Evolutionary conservation across 2,888 invertebrate species (phyloP).

Genomic region (Drosophila vallismaia): DNA sequence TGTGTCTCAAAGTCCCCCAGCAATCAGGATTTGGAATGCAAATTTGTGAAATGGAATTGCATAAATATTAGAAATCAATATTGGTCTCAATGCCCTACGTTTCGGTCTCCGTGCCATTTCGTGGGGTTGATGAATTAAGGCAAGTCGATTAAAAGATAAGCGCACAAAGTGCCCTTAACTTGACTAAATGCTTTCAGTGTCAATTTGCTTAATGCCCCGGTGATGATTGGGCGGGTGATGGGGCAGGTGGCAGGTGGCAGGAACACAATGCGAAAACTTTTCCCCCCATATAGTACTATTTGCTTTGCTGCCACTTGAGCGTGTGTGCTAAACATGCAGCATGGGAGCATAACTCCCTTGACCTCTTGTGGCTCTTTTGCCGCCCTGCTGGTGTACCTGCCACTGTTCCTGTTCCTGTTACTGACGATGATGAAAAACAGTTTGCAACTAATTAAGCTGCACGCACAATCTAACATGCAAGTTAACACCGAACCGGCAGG

Average conservation of each 20-base stretch:
- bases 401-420: not conserved
- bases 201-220: conserved; percentile 60
- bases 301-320: conserved; percentile 31
- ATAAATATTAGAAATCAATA: conserved; percentile 81
- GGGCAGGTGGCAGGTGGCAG: not conserved
- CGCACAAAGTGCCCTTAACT: conserved; percentile 44
- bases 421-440: conserved; percentile 70
- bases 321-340: conserved; percentile 58
- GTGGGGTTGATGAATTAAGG: conserved; percentile 25
- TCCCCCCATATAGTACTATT: not conserved
- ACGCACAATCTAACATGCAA: conserved; percentile 80
- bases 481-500: conserved; percentile 62
- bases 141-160: conserved; percentile 66
- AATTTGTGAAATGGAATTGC: conserved; percentile 80
- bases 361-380: conserved; percentile 26
- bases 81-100: conserved; percentile 39
- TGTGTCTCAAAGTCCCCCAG: conserved; percentile 75
- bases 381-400: too few relatives aligned
- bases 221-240: conserved; percentile 21
- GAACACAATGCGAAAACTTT: conserved; percentile 43
- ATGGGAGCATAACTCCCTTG: conserved; percentile 46
- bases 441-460: conserved; percentile 79
- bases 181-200: conserved; percentile 67
- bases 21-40: conserved; percentile 81
- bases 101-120: not conserved